Evolutionary conservation across 64 coral and sea anemone species (phyloP).

Genomic region (Platygyra sinensis): DNA sequence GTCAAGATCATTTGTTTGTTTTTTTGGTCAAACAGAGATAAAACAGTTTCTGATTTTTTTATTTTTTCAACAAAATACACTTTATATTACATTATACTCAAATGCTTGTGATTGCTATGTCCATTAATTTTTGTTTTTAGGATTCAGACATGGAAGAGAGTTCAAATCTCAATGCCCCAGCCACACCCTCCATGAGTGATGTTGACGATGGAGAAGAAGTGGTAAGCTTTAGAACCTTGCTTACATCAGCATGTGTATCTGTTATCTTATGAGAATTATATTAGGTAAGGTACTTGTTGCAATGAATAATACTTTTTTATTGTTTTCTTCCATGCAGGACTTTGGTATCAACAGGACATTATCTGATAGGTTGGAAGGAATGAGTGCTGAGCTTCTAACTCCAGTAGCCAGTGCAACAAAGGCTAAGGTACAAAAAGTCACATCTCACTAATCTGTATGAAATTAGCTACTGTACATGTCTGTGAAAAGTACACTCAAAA

Average conservation of each 20-base stretch:
- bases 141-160: slow-evolving; percentile 86
- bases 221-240: slow-evolving; percentile 42
- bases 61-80: too few relatives aligned
- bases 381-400: slow-evolving; percentile 85
- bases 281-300: neutral
- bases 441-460: too few relatives aligned
- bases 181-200: slow-evolving; percentile 87
- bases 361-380: slow-evolving; percentile 89
- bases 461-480: too few relatives aligned
- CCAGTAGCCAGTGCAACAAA: slow-evolving; percentile 35
- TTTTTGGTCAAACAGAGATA: too few relatives aligned
- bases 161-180: slow-evolving; percentile 71
- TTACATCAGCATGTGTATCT: neutral
- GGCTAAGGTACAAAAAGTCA: neutral
- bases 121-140: slow-evolving; percentile 17
- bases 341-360: slow-evolving; percentile 94
- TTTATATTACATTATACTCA: too few relatives aligned
- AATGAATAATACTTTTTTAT: neutral
- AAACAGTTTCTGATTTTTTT: too few relatives aligned
- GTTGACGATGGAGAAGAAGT: slow-evolving; percentile 98
- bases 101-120: neutral
- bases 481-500: too few relatives aligned
- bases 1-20: too few relatives aligned
- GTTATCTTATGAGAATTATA: too few relatives aligned
- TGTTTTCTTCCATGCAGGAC: slow-evolving; percentile 56